Evolutionary conservation across 2,113 vertebrate genomes (phyloP).

Genomic region (Tonatia bakeri): DNA sequence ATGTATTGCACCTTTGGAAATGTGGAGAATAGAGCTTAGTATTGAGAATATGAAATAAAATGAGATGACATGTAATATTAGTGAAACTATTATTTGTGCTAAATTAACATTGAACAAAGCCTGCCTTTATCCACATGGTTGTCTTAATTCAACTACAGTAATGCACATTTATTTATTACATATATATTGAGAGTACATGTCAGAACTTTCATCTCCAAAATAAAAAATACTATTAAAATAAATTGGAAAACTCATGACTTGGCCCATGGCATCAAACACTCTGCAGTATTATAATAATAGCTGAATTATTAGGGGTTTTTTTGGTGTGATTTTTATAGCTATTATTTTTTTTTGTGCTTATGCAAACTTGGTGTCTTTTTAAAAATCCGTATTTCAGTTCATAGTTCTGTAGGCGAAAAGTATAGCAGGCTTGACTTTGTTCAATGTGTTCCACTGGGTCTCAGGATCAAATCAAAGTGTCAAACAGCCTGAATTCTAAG

Average conservation of each 20-base stretch:
- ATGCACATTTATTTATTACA: not conserved
- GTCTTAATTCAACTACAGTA: not conserved
- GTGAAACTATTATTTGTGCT: not conserved
- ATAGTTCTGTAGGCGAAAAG: not conserved
- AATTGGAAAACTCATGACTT: not conserved
- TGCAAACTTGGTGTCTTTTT: not conserved
- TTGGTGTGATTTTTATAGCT: not conserved
- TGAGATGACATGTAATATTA: not conserved
- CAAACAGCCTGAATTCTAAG: not conserved
- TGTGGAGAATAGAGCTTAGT: not conserved
- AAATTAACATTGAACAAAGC: not conserved
- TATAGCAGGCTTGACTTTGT: fast-evolving
- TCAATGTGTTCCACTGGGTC: not conserved
- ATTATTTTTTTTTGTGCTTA: not conserved
- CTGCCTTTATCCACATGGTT: not conserved
- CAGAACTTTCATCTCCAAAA: not conserved
- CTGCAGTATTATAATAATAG: not conserved
- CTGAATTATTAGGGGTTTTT: not conserved
- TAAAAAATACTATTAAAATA: not conserved
- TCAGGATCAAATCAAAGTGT: not conserved
- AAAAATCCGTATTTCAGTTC: not conserved
- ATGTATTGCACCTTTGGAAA: not conserved
- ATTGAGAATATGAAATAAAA: not conserved
- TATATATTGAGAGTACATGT: not conserved
- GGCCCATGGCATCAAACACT: not conserved